Base-by-base conservation (phyloP, 1,140 invertebrate species). In the Eurosta solidaginis region DNA sequence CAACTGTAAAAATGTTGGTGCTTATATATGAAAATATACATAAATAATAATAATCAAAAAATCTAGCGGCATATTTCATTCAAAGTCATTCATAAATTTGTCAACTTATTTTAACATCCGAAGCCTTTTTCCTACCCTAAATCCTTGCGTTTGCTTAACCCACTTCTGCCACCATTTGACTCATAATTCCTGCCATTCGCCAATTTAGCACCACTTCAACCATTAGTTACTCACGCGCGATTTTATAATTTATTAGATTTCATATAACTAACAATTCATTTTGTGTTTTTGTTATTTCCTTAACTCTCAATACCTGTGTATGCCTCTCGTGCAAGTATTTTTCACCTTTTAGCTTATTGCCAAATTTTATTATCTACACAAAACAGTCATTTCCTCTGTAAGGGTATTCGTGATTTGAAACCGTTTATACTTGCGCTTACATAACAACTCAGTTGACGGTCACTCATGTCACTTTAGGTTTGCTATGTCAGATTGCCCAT, bases 311-410 rank as follows among this genome's bases (percentile, higher is more conserved):
- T 33, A 27, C 29, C 3, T 63, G 17, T 36, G 54, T 63, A 40
- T 20, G 3, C 33, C 33, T 6, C 59, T 68, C 59, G 59, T 68
- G 59, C 36, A 42, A 1, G 29, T 12, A 63, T 63, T 74, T 74
- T 74, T 74, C 44, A 47, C 73, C 73, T 74, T 74, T 74, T 47
- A 74, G 44, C 42, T 74, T 74, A 74, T 47, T 74, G 73, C 73
- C 73, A 47, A 45, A 74, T 47, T 45, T 76, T 45, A 76, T 76
- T 76, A 76, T 76, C 75, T 76, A 47, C 45, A 52, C 75, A 76
- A 76, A 76, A 76, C 75, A 76, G 20, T 76, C 75, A 14, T 49
- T 76, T 74, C 73, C 73, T 27, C 5, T 74, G 40, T 74, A 25
- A 74, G 40, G 6, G 17, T 17, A 22, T 20, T 47, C 40, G n/a